phyloP scores from a whole-genome alignment of 2,888 invertebrate genomes.

The Rhyacophila evoluta region DNA sequence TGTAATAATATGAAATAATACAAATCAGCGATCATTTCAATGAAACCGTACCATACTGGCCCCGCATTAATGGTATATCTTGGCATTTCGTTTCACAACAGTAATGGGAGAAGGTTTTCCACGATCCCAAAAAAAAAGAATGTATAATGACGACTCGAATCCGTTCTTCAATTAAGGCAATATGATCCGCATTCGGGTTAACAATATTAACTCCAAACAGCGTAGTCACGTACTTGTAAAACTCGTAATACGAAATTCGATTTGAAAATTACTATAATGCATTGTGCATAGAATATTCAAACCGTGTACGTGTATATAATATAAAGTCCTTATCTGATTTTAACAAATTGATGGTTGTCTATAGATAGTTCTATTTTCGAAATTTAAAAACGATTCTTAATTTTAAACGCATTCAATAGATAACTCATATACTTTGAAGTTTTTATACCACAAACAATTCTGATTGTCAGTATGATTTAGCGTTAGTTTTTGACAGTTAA shows the following conservation, averaged over 20 bases:
- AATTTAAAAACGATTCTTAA: background rate
- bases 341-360: background rate
- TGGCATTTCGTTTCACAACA: slow-evolving; percentile 4
- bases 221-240: background rate
- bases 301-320: background rate
- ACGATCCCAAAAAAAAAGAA: slow-evolving; percentile 21
- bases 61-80: background rate
- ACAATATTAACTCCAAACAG: background rate
- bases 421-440: no score
- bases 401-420: no score
- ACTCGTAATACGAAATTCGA: background rate
- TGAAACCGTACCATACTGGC: background rate
- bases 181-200: slow-evolving; percentile 22
- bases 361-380: background rate
- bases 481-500: no score
- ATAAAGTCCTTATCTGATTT: background rate
- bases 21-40: background rate
- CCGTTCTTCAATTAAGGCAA: slow-evolving; percentile 4
- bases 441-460: no score
- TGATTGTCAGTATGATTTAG: no score
- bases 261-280: background rate
- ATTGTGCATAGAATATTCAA: background rate
- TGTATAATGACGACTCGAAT: slow-evolving; percentile 11
- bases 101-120: slow-evolving; percentile 19
- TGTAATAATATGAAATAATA: no score